Evolutionary conservation across 2,113 vertebrate species (phyloP), one percentile per base, ranked within the genome.

Genomic region (Eleginops maclovinus): DNA sequence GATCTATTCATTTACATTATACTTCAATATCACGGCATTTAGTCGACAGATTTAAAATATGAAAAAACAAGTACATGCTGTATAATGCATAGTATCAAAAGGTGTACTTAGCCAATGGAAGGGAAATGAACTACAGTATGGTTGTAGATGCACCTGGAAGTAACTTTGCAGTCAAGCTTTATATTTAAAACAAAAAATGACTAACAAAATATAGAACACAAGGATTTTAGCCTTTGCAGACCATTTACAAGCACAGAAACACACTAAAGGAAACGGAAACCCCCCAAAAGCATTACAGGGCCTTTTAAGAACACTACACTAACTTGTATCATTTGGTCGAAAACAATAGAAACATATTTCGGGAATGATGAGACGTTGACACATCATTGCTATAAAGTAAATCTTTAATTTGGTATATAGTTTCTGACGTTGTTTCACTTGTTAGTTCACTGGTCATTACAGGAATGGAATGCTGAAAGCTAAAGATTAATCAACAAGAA

Each of bases 381-480:
- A 21, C 49, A 22, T 15, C 21, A 3, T 11, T 72, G 71, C 68
- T 84, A 91, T 78, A 91, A 93, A 92, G 91, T 88, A 87, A 88
- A 93, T 81, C 81, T 94, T 94, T 94, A 91, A 92, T 94, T 87
- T 83, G 53, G 62, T 87, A 90, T 86, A 79, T 82, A 81, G 31
- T 83, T 88, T 84, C 72, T 86, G 79, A 84, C 46, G 24, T 80
- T 47, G 62, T 78, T 82, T 89, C 69, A 88, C 72, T 72, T 79
- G 79, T 81, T 89, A 82, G 74, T 82, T 83, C 14, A 72, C 69
- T 74, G 77, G 55, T 87, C 83, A 71, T 70, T 85, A 91, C 86
- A 92, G 50, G 61, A 67, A 82, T 89, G 88, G 79, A 91, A 87
- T 83, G 87, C 72, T 88, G 75, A 81, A 88, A 89, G 84, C 85